Evolutionary conservation across 2,888 invertebrate species (phyloP).

Genomic region (Dryobotodes eremita): DNA sequence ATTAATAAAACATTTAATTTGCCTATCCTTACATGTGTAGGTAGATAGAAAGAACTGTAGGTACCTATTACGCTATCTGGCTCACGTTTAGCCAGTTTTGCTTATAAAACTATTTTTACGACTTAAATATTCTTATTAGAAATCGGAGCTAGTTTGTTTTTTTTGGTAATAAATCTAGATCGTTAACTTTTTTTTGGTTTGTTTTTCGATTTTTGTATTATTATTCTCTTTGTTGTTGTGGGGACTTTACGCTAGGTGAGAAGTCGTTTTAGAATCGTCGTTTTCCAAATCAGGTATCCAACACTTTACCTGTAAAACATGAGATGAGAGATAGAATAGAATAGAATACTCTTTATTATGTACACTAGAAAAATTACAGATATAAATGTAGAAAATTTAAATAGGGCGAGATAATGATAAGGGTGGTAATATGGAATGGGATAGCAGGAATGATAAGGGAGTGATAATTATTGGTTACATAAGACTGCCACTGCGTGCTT

Average conservation of each 20-base stretch:
- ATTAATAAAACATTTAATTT: constrained; percentile 14
- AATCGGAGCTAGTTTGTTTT: constrained; percentile 16
- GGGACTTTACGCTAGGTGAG: not conserved
- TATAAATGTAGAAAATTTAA: too few species aligned
- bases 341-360: too few species aligned
- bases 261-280: not conserved
- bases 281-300: not conserved
- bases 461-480: not conserved
- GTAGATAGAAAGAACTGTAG: not conserved
- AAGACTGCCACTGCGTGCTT: too few species aligned
- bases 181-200: constrained; percentile 25
- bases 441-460: too few species aligned
- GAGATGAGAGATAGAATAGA: not conserved
- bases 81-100: constrained; percentile 9
- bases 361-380: too few species aligned
- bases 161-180: constrained; percentile 47
- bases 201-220: constrained; percentile 5
- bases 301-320: not conserved
- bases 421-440: too few species aligned
- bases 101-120: constrained; percentile 34
- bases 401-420: too few species aligned
- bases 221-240: not conserved
- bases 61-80: constrained; percentile 14
- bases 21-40: constrained; percentile 17
- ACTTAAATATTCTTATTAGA: constrained; percentile 29